Percentiles rank a stretch among this genome's conserved stretches.
phyloP scores from a whole-genome alignment of 2,113 vertebrate species.

The Buteo buteo region DNA sequence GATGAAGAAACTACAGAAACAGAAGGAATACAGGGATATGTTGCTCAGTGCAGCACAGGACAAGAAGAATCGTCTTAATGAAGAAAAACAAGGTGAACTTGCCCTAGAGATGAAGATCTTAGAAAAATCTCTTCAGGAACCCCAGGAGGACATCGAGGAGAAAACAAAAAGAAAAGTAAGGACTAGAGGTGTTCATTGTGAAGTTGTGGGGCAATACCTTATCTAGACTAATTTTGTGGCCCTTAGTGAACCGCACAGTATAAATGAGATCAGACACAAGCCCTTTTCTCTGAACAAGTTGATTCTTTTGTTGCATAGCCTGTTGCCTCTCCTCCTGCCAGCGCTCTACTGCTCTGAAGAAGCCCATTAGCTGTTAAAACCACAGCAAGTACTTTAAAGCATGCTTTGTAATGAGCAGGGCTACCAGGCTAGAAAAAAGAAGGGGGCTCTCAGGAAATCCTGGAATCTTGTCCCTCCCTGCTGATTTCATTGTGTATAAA shows the following conservation, averaged over 20 bases:
- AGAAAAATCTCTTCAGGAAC: constrained; percentile 62
- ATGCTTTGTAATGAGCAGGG: background rate
- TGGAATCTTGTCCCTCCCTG: background rate
- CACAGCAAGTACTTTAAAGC: background rate
- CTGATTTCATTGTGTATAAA: background rate
- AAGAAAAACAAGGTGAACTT: constrained; percentile 76
- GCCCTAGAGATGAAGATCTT: constrained; percentile 77
- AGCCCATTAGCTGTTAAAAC: background rate
- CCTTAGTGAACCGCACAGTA: background rate
- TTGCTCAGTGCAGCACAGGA: constrained; percentile 71
- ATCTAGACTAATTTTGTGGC: background rate
- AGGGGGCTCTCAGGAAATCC: background rate
- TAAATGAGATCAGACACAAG: background rate
- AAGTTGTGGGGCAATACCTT: background rate
- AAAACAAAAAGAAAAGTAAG: constrained; percentile 79
- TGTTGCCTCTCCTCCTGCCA: background rate
- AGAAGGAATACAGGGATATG: constrained; percentile 49
- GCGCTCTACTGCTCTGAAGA: background rate
- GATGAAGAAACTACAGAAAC: constrained; percentile 52
- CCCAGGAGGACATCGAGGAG: constrained; percentile 60
- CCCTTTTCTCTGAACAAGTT: background rate
- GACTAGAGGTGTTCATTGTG: background rate
- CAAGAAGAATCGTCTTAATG: constrained; percentile 71
- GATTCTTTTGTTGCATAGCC: background rate
- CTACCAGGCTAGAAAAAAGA: background rate